These are phyloP conservation scores for Erebia epiphron DNA, from an alignment of 2,888 invertebrate genomes.

Conservation along the genomic window DNA sequence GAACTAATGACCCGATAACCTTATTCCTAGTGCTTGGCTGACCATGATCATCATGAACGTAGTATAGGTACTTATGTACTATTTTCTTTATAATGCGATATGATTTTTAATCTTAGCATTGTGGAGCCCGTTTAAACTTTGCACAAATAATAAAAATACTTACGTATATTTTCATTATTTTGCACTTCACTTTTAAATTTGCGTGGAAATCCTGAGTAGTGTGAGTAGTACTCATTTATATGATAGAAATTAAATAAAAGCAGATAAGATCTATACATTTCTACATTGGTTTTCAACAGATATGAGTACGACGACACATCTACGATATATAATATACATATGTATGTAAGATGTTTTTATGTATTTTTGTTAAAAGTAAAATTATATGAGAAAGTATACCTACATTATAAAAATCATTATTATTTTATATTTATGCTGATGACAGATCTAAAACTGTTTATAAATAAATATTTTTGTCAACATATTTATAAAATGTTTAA, in stretches of 20 bases:
- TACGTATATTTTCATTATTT: background rate
- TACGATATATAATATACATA: too few species aligned
- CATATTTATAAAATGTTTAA: slow-evolving; percentile 1
- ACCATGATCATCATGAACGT: slow-evolving; percentile 20
- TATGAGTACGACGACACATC: too few species aligned
- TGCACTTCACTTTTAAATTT: slow-evolving; percentile 9
- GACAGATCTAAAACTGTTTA: background rate
- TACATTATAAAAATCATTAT: background rate
- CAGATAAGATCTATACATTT: too few species aligned
- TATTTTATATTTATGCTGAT: background rate
- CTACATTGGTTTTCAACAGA: too few species aligned
- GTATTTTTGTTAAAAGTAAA: slow-evolving; percentile 2
- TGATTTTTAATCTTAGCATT: slow-evolving; percentile 14
- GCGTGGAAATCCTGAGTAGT: background rate
- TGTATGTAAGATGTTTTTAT: too few species aligned
- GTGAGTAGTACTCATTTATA: background rate
- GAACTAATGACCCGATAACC: slow-evolving; percentile 28
- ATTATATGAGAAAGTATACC: background rate
- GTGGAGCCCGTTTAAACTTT: slow-evolving; percentile 11
- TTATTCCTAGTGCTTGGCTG: slow-evolving; percentile 32
- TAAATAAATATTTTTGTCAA: slow-evolving; percentile 9
- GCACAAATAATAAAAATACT: background rate
- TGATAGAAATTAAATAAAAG: too few species aligned
- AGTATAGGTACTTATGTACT: slow-evolving; percentile 20
- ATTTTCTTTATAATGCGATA: slow-evolving; percentile 24